Evolutionary conservation across 92 coral and sea anemone species (phyloP), one percentile per base, ranked within the genome.

Genomic region (Phymanthus crucifer): DNA sequence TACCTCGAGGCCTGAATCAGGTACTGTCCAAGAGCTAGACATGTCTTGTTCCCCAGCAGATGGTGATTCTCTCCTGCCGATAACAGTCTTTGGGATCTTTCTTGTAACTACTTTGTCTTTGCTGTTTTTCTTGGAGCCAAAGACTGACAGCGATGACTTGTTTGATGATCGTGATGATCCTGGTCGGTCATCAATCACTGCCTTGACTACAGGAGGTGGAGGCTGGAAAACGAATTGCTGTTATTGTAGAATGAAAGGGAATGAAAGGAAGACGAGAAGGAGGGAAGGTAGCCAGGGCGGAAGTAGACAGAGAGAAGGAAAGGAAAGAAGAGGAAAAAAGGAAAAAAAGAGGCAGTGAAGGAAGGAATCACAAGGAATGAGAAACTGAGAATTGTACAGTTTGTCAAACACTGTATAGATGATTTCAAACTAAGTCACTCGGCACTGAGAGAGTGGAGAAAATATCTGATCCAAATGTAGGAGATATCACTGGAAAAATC

Each of bases 131-230:
- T 76, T 81, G n/a, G 82, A 66, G 38, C 86, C 75, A 32, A 82
- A 84, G 4, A 89, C 78, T 8, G 96, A 89, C 52, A 82, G 71
- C 27, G 88, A 81, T 1, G 96, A 77, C 43, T 85, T 89, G 35
- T 45, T 80, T 40, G 90, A 78, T 74, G 85, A 88, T 58, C 85
- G 88, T 54, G n/a, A n/a, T n/a, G 94, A 87, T 17, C 76, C 70
- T 33, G 91, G 79, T 32, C 96, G 83, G 37, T 88, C 91, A 67
- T 93, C 95, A 70, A 92, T 88, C 43, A 93, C 91, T 19, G 89
- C 85, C 77, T 91, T 93, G 26, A 93, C 90, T 19, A 92, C 78
- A 32, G 98, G 98, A 12, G 96, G 87, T 7, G 99, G 99, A 1
- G 98, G 96, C 99, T 95, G 76, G 16, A 34, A 77, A 40, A 10